Evolutionary conservation across 2,888 invertebrate species (phyloP).

Genomic region (Thymelicus sylvestris): DNA sequence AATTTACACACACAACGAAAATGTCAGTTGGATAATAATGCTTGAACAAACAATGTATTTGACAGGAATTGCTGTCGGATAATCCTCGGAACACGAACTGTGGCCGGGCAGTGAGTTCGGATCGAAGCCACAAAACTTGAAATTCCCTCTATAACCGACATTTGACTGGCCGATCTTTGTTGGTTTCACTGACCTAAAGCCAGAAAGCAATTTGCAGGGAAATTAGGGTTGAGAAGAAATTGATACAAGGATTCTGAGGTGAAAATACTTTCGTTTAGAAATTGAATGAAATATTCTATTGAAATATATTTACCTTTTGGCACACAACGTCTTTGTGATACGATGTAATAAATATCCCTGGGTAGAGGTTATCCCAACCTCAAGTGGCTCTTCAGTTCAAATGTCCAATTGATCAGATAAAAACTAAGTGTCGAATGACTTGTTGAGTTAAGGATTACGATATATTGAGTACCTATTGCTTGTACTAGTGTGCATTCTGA

Average conservation of each 20-base stretch:
- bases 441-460: too few relatives aligned
- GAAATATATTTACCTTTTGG: too few relatives aligned
- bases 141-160: conserved; percentile 29
- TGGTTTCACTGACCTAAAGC: conserved; percentile 24
- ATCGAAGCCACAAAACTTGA: conserved; percentile 29
- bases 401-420: too few relatives aligned
- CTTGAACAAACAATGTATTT: too few relatives aligned
- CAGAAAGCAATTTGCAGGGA: conserved; percentile 27
- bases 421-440: too few relatives aligned
- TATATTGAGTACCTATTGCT: too few relatives aligned
- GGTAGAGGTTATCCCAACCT: too few relatives aligned
- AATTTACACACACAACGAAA: too few relatives aligned
- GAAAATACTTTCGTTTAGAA: not conserved
- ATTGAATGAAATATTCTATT: not conserved
- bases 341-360: too few relatives aligned
- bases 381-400: too few relatives aligned
- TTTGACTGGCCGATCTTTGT: conserved; percentile 29
- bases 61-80: conserved; percentile 6
- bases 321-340: too few relatives aligned
- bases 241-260: not conserved
- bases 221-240: conserved; percentile 16
- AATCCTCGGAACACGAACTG: not conserved
- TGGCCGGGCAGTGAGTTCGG: conserved; percentile 5
- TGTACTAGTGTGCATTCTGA: too few relatives aligned
- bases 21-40: not conserved